Base-by-base conservation (phyloP, 2,113 vertebrate genomes). In the Corythornis vintsioides region DNA sequence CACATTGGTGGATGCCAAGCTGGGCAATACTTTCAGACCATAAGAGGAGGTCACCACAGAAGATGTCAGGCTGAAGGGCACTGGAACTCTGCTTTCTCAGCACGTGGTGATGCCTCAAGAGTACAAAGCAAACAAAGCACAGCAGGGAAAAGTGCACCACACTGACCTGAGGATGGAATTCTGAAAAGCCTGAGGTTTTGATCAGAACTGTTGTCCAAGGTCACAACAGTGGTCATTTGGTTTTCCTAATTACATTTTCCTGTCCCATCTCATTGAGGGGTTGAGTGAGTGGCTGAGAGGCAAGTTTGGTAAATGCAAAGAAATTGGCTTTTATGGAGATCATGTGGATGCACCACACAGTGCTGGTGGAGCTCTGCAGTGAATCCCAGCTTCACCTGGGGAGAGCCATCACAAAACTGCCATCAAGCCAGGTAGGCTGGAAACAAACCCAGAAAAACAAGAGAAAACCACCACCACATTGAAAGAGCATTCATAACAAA, bases 281-380 rank as follows among this genome's bases (percentile, higher is more conserved):
- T 12, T 63, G 64, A 83, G 31, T 19, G 8, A 81, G 4, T 16
- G 15, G 45, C 26, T 40, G 19, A 70, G 91, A 59, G 1, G 18
- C 4, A 48, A 55, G 29, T 55, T 70, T 9, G 35, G 17, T 9
- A 63, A 67, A 61, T 50, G 50, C 6, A 40, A 45, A 59, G 8
- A 38, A 14, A 5, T 50, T 28, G 15, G 17, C 19, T 19, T 20
- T 56, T 35, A n/a, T 3, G 55, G 67, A 45, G 65, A 33, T 28
- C 8, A 2, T 15, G 35, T 15, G 1, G 3, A n/a, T 29, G 61
- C 22, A 26, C 10, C 7, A 8, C 2, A 22, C 31, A 21, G 19
- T 6, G 50, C 22, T 69, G 69, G 28, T 1, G 29, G 22, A 4
- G 17, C 31, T 33, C 28, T 60, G 13, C 28, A n/a, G 29, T 38